Evolutionary conservation across 2,888 invertebrate genomes (phyloP).

Genomic region (Stenotaenia linearis): DNA sequence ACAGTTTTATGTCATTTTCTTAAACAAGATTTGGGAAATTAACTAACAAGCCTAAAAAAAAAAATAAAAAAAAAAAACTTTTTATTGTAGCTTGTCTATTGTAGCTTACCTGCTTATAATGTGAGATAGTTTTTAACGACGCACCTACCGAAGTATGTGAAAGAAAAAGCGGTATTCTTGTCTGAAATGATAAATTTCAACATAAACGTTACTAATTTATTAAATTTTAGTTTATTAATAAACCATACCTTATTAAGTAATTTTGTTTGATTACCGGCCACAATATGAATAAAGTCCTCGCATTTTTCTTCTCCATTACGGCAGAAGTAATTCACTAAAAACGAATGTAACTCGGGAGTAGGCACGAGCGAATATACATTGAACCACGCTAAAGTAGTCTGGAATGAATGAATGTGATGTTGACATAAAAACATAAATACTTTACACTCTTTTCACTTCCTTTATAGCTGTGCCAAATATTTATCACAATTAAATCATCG

Average conservation of each 20-base stretch:
- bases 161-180: not conserved
- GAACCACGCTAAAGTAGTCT: not conserved
- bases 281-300: not conserved
- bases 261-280: not conserved
- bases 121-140: not conserved
- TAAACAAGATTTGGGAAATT: too few relatives aligned
- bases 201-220: too few relatives aligned
- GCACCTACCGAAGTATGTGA: not conserved
- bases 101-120: not conserved
- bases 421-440: too few relatives aligned
- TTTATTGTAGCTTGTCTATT: not conserved
- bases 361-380: not conserved
- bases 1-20: too few relatives aligned
- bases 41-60: not conserved
- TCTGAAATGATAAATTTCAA: too few relatives aligned
- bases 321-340: not conserved
- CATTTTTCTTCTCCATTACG: not conserved
- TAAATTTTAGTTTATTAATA: too few relatives aligned
- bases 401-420: too few relatives aligned
- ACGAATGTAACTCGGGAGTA: not conserved
- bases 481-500: too few relatives aligned
- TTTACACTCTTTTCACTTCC: too few relatives aligned
- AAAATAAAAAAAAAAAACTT: not conserved
- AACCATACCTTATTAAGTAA: not conserved
- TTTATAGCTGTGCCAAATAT: too few relatives aligned